Evolutionary conservation across 2,113 vertebrate species (phyloP).

Genomic region (Xenopus borealis): DNA sequence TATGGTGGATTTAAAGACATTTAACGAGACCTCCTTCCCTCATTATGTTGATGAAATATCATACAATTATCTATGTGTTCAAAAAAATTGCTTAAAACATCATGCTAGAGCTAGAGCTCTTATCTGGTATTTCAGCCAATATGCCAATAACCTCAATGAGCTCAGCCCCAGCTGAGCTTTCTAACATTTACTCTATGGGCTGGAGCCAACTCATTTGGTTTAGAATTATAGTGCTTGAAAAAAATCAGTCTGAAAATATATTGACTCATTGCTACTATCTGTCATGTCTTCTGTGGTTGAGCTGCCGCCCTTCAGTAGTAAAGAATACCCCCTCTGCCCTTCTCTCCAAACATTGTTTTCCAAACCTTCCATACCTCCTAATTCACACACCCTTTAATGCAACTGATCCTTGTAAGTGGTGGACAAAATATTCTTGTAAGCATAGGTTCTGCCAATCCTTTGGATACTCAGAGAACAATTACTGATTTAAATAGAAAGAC

Average conservation of each 20-base stretch:
- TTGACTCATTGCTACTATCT: conserved; percentile 10
- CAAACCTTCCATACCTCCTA: background rate
- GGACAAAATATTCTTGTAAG: background rate
- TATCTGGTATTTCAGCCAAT: conserved; percentile 21
- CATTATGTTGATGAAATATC: too few relatives aligned
- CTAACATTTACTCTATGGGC: conserved; percentile 17
- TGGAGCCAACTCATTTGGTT: conserved; percentile 41
- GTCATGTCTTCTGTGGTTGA: background rate
- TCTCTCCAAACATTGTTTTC: background rate
- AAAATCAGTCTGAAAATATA: conserved; percentile 32
- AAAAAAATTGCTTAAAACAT: background rate
- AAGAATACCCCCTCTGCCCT: too few relatives aligned
- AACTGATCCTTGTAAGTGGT: background rate
- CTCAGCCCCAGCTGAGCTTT: conserved; percentile 30
- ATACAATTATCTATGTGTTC: background rate
- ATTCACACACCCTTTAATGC: conserved; percentile 10
- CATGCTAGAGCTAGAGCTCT: background rate
- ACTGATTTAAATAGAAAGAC: too few relatives aligned
- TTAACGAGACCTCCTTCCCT: too few relatives aligned
- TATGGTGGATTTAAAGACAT: too few relatives aligned
- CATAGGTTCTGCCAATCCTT: background rate
- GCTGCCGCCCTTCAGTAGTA: background rate
- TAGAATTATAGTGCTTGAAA: conserved; percentile 16
- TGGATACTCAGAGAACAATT: background rate
- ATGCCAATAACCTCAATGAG: conserved; percentile 28